Percentiles rank a stretch among this genome's conserved stretches.
These are phyloP conservation scores for Nomia melanderi DNA, from an alignment of 1,140 invertebrate genomes.

Conservation along the genomic window DNA sequence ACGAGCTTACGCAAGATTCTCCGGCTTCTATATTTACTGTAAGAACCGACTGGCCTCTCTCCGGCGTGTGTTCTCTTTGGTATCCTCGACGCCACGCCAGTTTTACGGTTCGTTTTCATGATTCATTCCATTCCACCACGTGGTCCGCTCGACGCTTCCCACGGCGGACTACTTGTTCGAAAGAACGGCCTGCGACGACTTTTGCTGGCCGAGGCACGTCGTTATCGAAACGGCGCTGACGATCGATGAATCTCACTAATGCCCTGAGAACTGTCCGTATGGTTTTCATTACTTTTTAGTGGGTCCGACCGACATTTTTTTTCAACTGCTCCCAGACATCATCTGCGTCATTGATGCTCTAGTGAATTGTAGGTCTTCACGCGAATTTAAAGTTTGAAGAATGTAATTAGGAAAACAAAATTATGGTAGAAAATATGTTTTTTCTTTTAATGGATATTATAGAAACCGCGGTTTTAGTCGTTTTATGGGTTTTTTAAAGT, in stretches of 20 bases:
- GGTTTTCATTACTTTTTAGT: not conserved
- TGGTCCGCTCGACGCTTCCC: conserved; percentile 38
- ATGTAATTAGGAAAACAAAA: too few relatives aligned
- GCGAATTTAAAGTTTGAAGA: too few relatives aligned
- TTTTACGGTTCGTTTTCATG: conserved; percentile 57
- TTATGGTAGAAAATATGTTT: too few relatives aligned
- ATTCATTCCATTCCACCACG: conserved; percentile 54
- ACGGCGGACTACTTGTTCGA: conserved; percentile 26
- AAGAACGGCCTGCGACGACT: conserved; percentile 25
- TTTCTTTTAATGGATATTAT: too few relatives aligned
- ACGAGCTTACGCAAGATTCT: conserved; percentile 53
- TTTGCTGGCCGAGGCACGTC: conserved; percentile 27
- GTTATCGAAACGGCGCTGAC: conserved; percentile 5
- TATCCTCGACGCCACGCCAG: conserved; percentile 33
- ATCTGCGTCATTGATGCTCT: too few relatives aligned
- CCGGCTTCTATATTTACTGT: conserved; percentile 53
- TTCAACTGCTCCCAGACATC: not conserved
- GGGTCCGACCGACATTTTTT: not conserved
- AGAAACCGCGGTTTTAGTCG: too few relatives aligned
- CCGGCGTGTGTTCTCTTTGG: conserved; percentile 26
- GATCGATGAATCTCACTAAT: conserved; percentile 22
- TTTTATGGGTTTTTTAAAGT: too few relatives aligned
- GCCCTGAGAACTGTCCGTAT: conserved; percentile 1
- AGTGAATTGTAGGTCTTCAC: too few relatives aligned
- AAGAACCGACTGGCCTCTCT: conserved; percentile 14